phyloP scores from a whole-genome alignment of 2,113 vertebrate species.

The Myotis lucifugus region DNA sequence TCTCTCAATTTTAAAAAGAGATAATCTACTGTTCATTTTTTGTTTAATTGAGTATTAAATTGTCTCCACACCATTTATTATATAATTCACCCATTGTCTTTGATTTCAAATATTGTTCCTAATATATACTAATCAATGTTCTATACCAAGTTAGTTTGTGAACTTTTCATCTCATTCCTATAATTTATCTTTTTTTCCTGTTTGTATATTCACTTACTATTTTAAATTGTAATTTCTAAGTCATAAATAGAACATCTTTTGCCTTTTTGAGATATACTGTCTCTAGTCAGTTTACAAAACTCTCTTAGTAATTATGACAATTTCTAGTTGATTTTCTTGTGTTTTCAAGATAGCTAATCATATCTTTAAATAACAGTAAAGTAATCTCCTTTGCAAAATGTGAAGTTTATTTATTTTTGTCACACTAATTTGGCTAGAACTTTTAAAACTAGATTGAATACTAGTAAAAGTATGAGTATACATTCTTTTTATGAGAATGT shows the following conservation, averaged over 20 bases:
- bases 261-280: not conserved
- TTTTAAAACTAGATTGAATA: not conserved
- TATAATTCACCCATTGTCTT: not conserved
- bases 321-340: constrained; percentile 6
- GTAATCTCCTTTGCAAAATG: not conserved
- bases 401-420: constrained; percentile 20
- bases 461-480: not conserved
- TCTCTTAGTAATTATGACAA: constrained; percentile 20
- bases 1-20: not conserved
- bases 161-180: not conserved
- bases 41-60: not conserved
- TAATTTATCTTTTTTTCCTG: not conserved
- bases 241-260: constrained; percentile 4
- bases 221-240: constrained; percentile 18
- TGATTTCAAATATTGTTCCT: not conserved
- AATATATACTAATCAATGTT: not conserved
- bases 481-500: not conserved
- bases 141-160: not conserved
- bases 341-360: not conserved
- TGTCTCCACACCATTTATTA: not conserved
- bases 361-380: constrained; percentile 5
- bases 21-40: not conserved
- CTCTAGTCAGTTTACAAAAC: not conserved
- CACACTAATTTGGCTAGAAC: not conserved
- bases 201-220: not conserved